Base-by-base conservation (phyloP, 2,888 invertebrate species). In the Alitta virens region DNA sequence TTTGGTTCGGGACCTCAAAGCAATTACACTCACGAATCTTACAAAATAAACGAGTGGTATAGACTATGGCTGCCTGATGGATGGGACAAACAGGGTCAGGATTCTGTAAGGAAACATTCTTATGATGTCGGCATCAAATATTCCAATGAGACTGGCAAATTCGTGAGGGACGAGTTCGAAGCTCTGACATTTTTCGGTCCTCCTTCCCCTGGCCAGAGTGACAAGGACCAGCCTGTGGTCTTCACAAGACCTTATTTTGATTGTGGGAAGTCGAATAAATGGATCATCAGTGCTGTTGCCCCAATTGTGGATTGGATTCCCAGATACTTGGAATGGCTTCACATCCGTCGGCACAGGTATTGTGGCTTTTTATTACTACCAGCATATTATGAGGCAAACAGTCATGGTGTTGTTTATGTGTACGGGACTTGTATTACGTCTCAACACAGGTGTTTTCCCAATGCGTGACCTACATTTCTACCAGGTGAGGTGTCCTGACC, bases 211-310 rank as follows among this genome's bases (percentile, higher is more conserved):
- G 79, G 80, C 16, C 76, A 78, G 59, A 68, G 71, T 26, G 78
- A 78, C 23, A 63, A 52, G 1, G 73, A 72, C 24, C 52, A 91
- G 1, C 97, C 97, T 16, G 92, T 98, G 0, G 90, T 91, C 79
- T 96, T 92, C 89, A 94, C 94, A 0, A 86, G 90, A 63, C 97
- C 97, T 0, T 98, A 97, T 80, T 98, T 93, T 80, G 97, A 98
- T 84, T 98, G 97, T 80, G 93, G 92, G 3, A 85, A 95, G 67
- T 90, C 95, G 0, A 95, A 97, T 83, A 91, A 94, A 78, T 98
- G 98, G 98, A 85, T 97, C 40, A 90, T 97, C 9, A 91, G 90
- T 25, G 96, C 95, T 0, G 91, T 94, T 1, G 91, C 93, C 24
- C 97, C 97, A 0, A 91, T 98, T 43, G 94, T 94, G 2, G 98